Evolutionary conservation across 2,113 vertebrate species (phyloP), one percentile per base, ranked within the genome.

Genomic region (Melanocharis versteri): DNA sequence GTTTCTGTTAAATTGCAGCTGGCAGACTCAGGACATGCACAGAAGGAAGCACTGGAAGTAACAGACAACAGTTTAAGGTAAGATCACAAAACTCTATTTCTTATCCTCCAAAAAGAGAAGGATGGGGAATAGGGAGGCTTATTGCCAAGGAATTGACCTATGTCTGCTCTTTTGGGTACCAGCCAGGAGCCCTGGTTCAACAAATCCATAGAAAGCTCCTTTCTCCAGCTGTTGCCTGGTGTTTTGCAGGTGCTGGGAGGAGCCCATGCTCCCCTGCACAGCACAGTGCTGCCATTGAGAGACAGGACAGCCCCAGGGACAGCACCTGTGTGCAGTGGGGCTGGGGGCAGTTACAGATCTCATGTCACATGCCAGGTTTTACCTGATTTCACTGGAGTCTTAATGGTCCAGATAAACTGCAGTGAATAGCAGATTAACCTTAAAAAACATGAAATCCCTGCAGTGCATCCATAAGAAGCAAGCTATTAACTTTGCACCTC

Each of bases 401-500:
- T 81, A 70, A 77, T 40, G 47, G 24, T 39, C 30, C 50, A 71
- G 64, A 81, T 56, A 50, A 66, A 93, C 24, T 54, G 47, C 35
- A 75, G 9, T 13, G 60, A 86, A 81, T 39, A 80, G 48, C 73
- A 87, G 56, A 66, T 83, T 86, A 90, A 61, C 75, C 50, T 94
- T 83, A 48, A 80, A 84, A 95, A 58, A 26, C 37, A 66, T 18
- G 1, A 90, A 82, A 80, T 94, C 62, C 64, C 47, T 86, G 39
- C 56, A 89, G 68, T 78, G 93, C 65, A 70, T 65, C 83, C 83
- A 37, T 40, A 50, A 66, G 71, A 88, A 78, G 66, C 68, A 78
- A 82, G 79, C 78, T 79, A 48, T 91, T 92, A 89, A 72, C 80
- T 93, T 90, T 81, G 83, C 33, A 82, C 57, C n/a, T 87, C 57